phyloP scores from a whole-genome alignment of 2,888 invertebrate genomes.

The Holacanthella duospinosa region DNA sequence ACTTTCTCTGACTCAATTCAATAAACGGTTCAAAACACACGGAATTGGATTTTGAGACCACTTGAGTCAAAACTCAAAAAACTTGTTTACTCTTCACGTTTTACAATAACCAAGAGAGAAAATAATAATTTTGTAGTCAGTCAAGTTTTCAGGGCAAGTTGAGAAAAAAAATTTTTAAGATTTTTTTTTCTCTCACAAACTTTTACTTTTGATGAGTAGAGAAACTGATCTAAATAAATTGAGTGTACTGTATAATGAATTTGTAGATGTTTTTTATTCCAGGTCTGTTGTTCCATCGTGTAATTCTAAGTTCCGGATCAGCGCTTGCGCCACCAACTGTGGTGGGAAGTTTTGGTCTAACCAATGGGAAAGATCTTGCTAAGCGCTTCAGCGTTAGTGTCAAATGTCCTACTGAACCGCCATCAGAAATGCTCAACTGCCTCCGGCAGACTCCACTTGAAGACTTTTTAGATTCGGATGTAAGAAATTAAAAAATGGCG shows the following conservation, averaged over 20 bases:
- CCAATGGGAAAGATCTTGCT: slow-evolving; percentile 41
- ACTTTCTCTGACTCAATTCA: not conserved
- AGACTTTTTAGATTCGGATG: slow-evolving; percentile 34
- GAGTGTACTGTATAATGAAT: no score
- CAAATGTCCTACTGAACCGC: slow-evolving; percentile 34
- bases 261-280: slow-evolving; percentile 12
- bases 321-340: slow-evolving; percentile 57
- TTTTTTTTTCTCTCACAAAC: no score
- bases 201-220: no score
- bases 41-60: no score
- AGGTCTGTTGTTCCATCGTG: slow-evolving; percentile 53
- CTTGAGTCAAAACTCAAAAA: no score
- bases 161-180: no score
- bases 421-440: slow-evolving; percentile 35
- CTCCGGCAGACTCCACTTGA: slow-evolving; percentile 34
- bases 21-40: not conserved
- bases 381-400: slow-evolving; percentile 32
- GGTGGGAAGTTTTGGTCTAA: slow-evolving; percentile 18
- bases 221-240: no score
- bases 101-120: no score
- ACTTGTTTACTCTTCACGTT: no score
- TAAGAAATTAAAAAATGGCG: slow-evolving; percentile 14
- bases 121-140: no score
- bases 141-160: no score
- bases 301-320: slow-evolving; percentile 64